phyloP scores from a whole-genome alignment of 2,797 vertebrate genomes.

The Halcyon leucocephala region DNA sequence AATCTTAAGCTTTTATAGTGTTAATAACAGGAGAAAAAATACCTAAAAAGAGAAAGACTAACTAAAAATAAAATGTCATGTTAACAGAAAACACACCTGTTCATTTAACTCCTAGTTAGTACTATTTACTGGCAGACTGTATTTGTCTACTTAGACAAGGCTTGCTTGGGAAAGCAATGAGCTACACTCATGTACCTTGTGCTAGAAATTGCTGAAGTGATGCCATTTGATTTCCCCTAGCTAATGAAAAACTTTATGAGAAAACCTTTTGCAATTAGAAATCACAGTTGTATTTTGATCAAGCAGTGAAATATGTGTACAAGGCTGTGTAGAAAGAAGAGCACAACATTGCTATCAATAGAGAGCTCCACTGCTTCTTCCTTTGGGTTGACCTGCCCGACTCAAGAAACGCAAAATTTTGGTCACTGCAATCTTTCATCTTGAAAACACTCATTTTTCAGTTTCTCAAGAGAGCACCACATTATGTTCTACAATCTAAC shows the following conservation, averaged over 20 bases:
- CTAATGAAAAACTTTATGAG: not conserved
- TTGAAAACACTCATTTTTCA: not conserved
- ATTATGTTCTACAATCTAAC: not conserved
- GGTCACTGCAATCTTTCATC: not conserved
- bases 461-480: not conserved
- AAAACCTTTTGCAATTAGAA: not conserved
- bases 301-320: not conserved
- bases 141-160: not conserved
- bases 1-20: not conserved
- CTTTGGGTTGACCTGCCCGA: not conserved
- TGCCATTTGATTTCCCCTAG: not conserved
- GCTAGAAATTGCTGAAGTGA: not conserved
- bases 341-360: not conserved
- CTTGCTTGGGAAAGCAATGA: not conserved
- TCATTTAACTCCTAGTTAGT: not conserved
- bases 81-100: not conserved
- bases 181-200: not conserved
- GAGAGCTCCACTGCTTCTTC: not conserved
- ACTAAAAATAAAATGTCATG: not conserved
- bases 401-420: not conserved
- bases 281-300: not conserved
- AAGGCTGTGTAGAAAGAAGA: not conserved
- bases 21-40: not conserved
- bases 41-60: not conserved
- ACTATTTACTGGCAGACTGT: not conserved